Evolutionary conservation across 2,888 invertebrate species (phyloP).

Genomic region (Andricus quercusramuli): DNA sequence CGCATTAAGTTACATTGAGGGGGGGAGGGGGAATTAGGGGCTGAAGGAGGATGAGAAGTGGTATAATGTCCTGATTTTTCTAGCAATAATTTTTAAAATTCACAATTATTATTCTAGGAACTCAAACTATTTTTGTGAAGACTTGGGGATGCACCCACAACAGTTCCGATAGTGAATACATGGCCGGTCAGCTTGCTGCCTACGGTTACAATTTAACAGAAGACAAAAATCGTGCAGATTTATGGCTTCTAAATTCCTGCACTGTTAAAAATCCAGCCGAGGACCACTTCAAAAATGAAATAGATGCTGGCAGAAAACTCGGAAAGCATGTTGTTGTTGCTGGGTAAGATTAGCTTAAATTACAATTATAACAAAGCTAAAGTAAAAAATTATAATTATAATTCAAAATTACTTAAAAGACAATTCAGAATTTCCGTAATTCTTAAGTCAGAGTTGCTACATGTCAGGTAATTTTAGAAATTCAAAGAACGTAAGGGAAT

Average conservation of each 20-base stretch:
- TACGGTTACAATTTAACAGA: slow-evolving; percentile 93
- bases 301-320: slow-evolving; percentile 85
- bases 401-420: no score
- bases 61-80: no score
- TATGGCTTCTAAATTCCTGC: slow-evolving; percentile 98
- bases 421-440: no score
- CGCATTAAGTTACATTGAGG: no score
- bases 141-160: slow-evolving; percentile 99
- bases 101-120: slow-evolving; percentile 79
- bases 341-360: slow-evolving; percentile 79
- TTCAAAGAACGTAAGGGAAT: no score
- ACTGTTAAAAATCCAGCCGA: slow-evolving; percentile 99
- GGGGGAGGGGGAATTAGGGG: no score
- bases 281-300: slow-evolving; percentile 95
- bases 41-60: no score
- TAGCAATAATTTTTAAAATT: neutral
- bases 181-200: slow-evolving; percentile 95
- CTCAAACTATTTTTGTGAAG: slow-evolving; percentile 83
- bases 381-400: no score
- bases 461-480: no score
- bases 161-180: slow-evolving; percentile 98
- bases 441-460: no score
- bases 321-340: slow-evolving; percentile 96
- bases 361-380: neutral
- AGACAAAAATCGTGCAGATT: slow-evolving; percentile 89